phyloP scores from a whole-genome alignment of 2,113 vertebrate genomes.

The Hippocampus guttulatus region DNA sequence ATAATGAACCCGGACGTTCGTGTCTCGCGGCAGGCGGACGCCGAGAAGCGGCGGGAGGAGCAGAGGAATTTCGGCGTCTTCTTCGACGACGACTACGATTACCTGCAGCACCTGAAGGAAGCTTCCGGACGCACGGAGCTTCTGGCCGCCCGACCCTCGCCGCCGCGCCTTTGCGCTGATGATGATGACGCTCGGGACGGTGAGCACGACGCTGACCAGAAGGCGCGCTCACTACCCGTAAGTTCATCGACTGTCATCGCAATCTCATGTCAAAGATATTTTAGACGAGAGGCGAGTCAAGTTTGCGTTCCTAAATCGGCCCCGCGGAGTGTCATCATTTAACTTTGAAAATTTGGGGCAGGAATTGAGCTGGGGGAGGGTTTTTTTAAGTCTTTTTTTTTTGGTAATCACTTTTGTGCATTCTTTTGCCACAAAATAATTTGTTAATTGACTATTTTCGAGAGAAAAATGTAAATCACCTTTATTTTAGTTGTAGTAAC shows the following conservation, averaged over 20 bases:
- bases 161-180: constrained; percentile 34
- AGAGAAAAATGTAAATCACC: too few relatives aligned
- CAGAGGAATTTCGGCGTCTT: constrained; percentile 90
- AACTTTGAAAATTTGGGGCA: too few relatives aligned
- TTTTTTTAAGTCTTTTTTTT: too few relatives aligned
- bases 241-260: constrained; percentile 24
- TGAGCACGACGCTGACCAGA: background rate
- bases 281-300: background rate
- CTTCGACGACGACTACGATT: constrained; percentile 95
- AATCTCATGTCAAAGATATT: background rate
- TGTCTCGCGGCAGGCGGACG: constrained; percentile 53
- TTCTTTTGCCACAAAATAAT: too few relatives aligned
- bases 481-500: too few relatives aligned
- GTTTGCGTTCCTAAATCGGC: too few relatives aligned
- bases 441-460: too few relatives aligned
- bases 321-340: too few relatives aligned
- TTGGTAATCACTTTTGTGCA: too few relatives aligned
- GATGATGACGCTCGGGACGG: constrained; percentile 37
- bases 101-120: constrained; percentile 94
- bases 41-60: constrained; percentile 78
- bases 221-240: constrained; percentile 61
- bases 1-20: background rate
- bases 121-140: constrained; percentile 73
- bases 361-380: too few relatives aligned
- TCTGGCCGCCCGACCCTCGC: constrained; percentile 56